Evolutionary conservation across 2,113 vertebrate genomes (phyloP).

Genomic region (Bostrychus sinensis): DNA sequence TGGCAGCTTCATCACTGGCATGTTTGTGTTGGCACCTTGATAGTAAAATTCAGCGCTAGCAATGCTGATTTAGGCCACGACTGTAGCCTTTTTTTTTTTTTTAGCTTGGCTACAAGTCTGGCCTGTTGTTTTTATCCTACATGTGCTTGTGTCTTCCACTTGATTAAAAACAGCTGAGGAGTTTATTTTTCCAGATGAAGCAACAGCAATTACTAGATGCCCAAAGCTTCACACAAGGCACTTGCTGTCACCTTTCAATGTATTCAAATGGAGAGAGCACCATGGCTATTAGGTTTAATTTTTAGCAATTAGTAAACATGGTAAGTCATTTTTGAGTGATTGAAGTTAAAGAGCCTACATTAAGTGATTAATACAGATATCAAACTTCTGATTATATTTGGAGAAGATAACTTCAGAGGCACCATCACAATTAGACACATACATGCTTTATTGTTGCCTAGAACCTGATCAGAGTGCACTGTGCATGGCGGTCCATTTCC

Average conservation of each 20-base stretch:
- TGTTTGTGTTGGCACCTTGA: conserved; percentile 65
- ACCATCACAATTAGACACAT: conserved; percentile 3
- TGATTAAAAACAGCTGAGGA: neutral
- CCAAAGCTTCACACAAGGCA: no score
- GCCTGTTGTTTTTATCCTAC: conserved; percentile 20
- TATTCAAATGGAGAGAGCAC: no score
- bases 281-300: no score
- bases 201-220: no score
- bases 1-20: conserved; percentile 55
- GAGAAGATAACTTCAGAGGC: no score
- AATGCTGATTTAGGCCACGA: conserved; percentile 24
- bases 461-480: conserved; percentile 18
- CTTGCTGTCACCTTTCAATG: no score
- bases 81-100: neutral
- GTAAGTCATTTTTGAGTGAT: no score
- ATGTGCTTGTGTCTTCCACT: neutral
- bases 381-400: no score
- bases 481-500: conserved; percentile 24
- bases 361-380: no score
- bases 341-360: no score
- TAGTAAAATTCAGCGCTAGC: conserved; percentile 45
- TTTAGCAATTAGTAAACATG: no score
- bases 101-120: neutral
- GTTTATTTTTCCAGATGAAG: neutral
- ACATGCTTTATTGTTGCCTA: conserved; percentile 18